Base-by-base conservation (phyloP, 2,797 vertebrate genomes). In the Miichthys miiuy region DNA sequence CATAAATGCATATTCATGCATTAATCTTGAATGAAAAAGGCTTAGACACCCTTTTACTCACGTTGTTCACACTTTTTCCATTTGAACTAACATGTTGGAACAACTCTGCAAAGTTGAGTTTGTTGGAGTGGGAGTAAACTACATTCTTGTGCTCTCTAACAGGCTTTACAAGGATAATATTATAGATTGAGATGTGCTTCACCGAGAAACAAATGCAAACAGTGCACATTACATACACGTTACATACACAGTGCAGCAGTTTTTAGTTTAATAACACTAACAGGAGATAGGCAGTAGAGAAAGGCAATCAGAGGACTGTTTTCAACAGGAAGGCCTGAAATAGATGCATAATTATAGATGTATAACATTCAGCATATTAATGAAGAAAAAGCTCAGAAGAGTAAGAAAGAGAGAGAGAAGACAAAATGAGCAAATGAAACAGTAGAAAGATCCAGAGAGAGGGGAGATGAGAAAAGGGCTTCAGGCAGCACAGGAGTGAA, bases 281-380 rank as follows among this genome's bases (percentile, higher is more conserved):
- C 78, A 84, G 77, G 77, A 86, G 74, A 81, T 23, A 55, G 41
- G 42, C 72, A 55, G 73, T 2, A 52, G 69, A 72, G 12, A 68
- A 66, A 80, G 50, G 81, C 77, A 88, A 88, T 91, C 85, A 83
- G 72, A 52, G 55, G 21, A 65, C 56, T 81, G 88, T 82, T 88
- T 91, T 87, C 18, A 44, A 44, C 73, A 83, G 72, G 61, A 79
- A 77, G 70, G 72, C 83, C 82, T 78, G 80, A 93, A 93, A 91
- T 88, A 90, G 89, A 90, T 38, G 21, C 75, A 65, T 88, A 89
- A 94, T 91, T 91, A 91, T 69, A 80, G 82, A 82, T 42, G 64
- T 63, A 71, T 77, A 74, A 80, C 61, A 79, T 75, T 82, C 73
- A 52, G 68, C 30, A 85, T 86, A 81, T 83, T 87, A 88, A 88